These are phyloP conservation scores for Xylota segnis DNA, from an alignment of 2,888 invertebrate species.

Conservation along the genomic window DNA sequence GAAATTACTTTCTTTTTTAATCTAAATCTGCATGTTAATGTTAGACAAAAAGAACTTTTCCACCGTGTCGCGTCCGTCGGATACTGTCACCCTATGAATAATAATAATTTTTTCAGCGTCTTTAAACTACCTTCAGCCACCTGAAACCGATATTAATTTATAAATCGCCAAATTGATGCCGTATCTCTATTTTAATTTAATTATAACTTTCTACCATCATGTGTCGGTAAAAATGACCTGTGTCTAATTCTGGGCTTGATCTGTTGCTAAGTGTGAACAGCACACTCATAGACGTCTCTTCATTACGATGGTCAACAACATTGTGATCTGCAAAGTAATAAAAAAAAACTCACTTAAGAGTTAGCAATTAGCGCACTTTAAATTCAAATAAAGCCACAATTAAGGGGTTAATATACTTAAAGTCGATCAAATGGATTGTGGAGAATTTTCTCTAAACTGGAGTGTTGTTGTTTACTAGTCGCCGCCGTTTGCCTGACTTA, in stretches of 20 bases:
- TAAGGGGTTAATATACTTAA: constrained; percentile 40
- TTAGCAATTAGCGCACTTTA: constrained; percentile 4
- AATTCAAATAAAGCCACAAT: constrained; percentile 19
- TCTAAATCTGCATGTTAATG: neutral
- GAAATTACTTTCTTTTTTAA: constrained; percentile 2
- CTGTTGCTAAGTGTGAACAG: constrained; percentile 22
- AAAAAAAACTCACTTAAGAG: neutral
- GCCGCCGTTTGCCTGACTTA: constrained; percentile 4
- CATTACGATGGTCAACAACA: constrained; percentile 13
- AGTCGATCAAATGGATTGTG: constrained; percentile 27
- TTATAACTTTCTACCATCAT: constrained; percentile 33
- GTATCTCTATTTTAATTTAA: constrained; percentile 23
- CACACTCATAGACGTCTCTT: neutral
- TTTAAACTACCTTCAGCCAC: neutral
- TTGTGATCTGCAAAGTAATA: constrained; percentile 1
- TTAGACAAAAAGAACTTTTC: constrained; percentile 11
- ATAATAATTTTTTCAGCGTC: neutral
- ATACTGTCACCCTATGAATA: neutral
- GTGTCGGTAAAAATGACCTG: constrained; percentile 1
- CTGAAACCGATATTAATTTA: constrained; percentile 13
- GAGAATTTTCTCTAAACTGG: constrained; percentile 7
- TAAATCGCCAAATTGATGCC: neutral
- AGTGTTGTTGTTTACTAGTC: neutral
- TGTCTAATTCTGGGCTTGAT: neutral
- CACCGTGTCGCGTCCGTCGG: neutral